Evolutionary conservation across 2,888 invertebrate genomes (phyloP).

Genomic region (Plagodis dolabraria): DNA sequence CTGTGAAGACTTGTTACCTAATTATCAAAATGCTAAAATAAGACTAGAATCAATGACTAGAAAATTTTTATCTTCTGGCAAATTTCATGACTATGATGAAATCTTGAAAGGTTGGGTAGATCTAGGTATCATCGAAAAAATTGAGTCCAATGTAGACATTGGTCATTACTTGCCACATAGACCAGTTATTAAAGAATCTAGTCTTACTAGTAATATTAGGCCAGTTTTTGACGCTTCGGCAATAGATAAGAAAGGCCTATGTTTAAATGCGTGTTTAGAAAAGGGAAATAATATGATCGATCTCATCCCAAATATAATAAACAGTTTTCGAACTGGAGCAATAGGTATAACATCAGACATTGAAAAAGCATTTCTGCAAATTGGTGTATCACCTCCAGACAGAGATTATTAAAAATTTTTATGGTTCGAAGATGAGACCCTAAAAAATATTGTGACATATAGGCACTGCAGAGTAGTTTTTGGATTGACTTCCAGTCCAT

Average conservation of each 20-base stretch:
- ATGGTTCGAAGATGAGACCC: conserved; percentile 12
- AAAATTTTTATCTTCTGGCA: background rate
- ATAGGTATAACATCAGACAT: conserved; percentile 14
- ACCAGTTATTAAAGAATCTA: background rate
- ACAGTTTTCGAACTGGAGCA: background rate
- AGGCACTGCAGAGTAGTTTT: conserved; percentile 16
- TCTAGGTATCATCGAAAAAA: background rate
- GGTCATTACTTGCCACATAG: conserved; percentile 5
- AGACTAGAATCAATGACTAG: background rate
- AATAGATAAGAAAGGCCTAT: too few species aligned
- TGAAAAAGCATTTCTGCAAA: conserved; percentile 11
- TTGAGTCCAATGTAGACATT: background rate
- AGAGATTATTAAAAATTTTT: conserved; percentile 10
- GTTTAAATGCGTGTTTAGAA: too few species aligned
- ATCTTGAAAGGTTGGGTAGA: background rate
- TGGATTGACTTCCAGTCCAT: conserved; percentile 15
- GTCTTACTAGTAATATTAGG: too few species aligned
- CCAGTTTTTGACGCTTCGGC: too few species aligned
- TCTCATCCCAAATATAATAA: too few species aligned
- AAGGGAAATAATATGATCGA: too few species aligned
- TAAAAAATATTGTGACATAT: conserved; percentile 1
- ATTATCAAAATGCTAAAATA: background rate
- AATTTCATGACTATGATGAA: conserved; percentile 1
- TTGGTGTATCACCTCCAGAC: conserved; percentile 1
- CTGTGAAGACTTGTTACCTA: background rate